phyloP scores from a whole-genome alignment of 1,140 invertebrate genomes.

The Trichomalopsis sarcophagae region DNA sequence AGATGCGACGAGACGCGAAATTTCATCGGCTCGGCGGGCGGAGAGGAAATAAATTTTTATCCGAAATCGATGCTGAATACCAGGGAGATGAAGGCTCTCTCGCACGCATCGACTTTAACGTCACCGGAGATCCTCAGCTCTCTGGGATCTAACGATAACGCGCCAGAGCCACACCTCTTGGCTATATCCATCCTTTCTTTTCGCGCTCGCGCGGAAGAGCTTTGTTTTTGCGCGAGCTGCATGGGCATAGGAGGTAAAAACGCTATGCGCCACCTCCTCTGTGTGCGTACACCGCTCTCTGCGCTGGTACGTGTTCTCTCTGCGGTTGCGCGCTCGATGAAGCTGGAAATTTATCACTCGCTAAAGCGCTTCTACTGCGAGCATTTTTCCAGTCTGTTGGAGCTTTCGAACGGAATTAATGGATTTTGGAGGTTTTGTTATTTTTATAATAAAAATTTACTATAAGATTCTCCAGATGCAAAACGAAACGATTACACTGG shows the following conservation, averaged over 20 bases:
- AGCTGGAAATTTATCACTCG: background rate
- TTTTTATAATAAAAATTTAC: too few species aligned
- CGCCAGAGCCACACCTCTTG: background rate
- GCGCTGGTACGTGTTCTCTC: too few species aligned
- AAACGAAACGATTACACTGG: background rate
- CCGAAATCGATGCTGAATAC: background rate
- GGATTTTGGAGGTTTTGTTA: background rate
- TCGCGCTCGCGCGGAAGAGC: background rate
- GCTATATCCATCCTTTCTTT: background rate
- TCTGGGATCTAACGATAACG: background rate
- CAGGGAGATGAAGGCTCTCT: too few species aligned
- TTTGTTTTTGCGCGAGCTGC: background rate
- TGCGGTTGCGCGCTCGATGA: background rate
- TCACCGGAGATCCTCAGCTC: background rate
- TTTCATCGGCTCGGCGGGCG: background rate
- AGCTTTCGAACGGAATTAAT: background rate
- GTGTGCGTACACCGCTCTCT: too few species aligned
- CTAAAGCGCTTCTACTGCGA: background rate
- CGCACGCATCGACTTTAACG: background rate
- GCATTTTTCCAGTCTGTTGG: background rate
- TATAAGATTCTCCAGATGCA: background rate
- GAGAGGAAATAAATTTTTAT: background rate
- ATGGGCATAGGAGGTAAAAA: background rate
- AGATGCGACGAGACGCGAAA: background rate
- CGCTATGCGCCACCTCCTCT: background rate